phyloP scores from a whole-genome alignment of 2,797 vertebrate species.

The Syndactyla subalaris region DNA sequence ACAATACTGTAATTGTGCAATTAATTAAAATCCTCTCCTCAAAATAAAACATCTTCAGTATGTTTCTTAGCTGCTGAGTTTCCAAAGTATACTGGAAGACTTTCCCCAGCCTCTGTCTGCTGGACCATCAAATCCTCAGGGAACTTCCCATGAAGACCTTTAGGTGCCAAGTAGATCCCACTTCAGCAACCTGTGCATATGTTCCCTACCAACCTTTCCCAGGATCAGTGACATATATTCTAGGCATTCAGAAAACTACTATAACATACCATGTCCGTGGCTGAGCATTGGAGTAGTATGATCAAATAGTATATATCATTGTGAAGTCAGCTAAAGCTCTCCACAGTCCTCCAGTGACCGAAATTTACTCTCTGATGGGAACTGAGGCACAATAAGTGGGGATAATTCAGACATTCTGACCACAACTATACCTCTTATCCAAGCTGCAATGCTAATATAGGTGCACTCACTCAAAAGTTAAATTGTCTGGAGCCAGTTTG shows the following conservation, averaged over 20 bases:
- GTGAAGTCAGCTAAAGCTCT: not conserved
- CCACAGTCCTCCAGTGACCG: not conserved
- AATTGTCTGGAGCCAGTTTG: not conserved
- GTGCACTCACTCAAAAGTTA: not conserved
- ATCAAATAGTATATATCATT: accelerated
- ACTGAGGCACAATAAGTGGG: not conserved
- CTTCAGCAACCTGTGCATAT: not conserved
- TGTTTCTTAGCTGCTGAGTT: constrained; percentile 10
- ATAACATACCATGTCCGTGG: accelerated
- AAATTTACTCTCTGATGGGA: not conserved
- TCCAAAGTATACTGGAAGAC: not conserved
- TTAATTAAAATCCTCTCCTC: constrained; percentile 60
- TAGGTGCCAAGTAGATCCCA: not conserved
- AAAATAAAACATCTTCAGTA: constrained; percentile 40
- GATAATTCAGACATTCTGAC: not conserved
- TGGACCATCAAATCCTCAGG: not conserved
- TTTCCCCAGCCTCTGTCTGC: not conserved
- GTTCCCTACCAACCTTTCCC: not conserved
- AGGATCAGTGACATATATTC: not conserved
- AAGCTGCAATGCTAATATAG: not conserved
- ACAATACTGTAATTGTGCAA: constrained; percentile 38
- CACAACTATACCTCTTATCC: not conserved
- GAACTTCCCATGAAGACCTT: not conserved
- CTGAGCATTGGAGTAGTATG: not conserved
- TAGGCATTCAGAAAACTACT: not conserved